Evolutionary conservation across 2,113 vertebrate genomes (phyloP).

Genomic region (Perca schrenkii): DNA sequence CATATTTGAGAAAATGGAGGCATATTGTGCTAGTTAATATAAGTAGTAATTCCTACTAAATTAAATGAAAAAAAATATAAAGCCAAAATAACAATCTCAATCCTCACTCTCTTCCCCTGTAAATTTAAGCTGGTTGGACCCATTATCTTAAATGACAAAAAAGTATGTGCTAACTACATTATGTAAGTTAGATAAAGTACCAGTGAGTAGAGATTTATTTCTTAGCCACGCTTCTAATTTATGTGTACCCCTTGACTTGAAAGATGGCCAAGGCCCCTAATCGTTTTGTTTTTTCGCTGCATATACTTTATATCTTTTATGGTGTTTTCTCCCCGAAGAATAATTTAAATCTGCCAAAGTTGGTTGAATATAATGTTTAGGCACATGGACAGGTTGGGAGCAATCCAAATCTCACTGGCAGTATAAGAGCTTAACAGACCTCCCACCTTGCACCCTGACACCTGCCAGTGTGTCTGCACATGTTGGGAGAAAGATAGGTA

Average conservation of each 20-base stretch:
- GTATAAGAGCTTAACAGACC: slow-evolving; percentile 42
- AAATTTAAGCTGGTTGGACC: background rate
- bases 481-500: background rate
- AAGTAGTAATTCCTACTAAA: background rate
- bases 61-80: background rate
- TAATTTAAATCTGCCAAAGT: background rate
- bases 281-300: background rate
- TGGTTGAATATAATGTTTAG: slow-evolving; percentile 6
- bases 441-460: slow-evolving; percentile 57
- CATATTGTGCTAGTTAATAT: background rate
- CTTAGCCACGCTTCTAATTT: background rate
- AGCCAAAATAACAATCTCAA: background rate
- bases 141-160: background rate
- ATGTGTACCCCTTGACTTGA: background rate
- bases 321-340: slow-evolving; percentile 3
- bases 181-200: background rate
- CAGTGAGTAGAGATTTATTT: background rate
- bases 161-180: background rate
- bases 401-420: background rate
- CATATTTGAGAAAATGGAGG: background rate
- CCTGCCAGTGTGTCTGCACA: slow-evolving; percentile 50
- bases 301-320: background rate
- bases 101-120: background rate
- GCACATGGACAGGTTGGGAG: slow-evolving; percentile 2
- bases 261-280: background rate